Evolutionary conservation across 2,113 vertebrate species (phyloP).

Genomic region (Ascaphus truei): DNA sequence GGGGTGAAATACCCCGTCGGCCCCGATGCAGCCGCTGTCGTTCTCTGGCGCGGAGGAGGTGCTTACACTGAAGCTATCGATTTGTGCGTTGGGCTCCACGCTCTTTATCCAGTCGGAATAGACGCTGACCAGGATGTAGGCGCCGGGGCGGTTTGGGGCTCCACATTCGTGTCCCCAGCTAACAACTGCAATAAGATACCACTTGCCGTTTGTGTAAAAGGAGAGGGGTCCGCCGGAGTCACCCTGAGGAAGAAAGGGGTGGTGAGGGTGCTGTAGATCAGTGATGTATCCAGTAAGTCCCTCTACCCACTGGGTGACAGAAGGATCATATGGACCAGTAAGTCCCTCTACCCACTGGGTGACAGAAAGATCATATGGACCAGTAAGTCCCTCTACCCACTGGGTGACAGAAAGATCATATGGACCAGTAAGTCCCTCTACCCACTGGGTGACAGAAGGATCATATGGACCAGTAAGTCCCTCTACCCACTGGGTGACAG

Average conservation of each 20-base stretch:
- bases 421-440: too few relatives aligned
- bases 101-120: constrained; percentile 47
- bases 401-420: too few relatives aligned
- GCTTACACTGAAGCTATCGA: not conserved
- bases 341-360: too few relatives aligned
- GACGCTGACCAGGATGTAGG: constrained; percentile 41
- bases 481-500: too few relatives aligned
- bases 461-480: too few relatives aligned
- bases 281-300: too few relatives aligned
- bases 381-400: too few relatives aligned
- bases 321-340: too few relatives aligned
- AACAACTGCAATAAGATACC: constrained; percentile 53
- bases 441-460: too few relatives aligned
- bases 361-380: too few relatives aligned
- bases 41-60: not conserved
- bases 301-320: too few relatives aligned
- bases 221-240: constrained; percentile 56
- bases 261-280: too few relatives aligned
- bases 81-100: not conserved
- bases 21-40: not conserved
- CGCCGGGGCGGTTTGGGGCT: constrained; percentile 33
- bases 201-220: constrained; percentile 34
- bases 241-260: constrained; percentile 39
- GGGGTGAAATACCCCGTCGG: not conserved
- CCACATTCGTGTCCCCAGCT: constrained; percentile 53